Evolutionary conservation across 2,888 invertebrate species (phyloP), one percentile per base, ranked within the genome.

Genomic region (Copidosoma aretas): DNA sequence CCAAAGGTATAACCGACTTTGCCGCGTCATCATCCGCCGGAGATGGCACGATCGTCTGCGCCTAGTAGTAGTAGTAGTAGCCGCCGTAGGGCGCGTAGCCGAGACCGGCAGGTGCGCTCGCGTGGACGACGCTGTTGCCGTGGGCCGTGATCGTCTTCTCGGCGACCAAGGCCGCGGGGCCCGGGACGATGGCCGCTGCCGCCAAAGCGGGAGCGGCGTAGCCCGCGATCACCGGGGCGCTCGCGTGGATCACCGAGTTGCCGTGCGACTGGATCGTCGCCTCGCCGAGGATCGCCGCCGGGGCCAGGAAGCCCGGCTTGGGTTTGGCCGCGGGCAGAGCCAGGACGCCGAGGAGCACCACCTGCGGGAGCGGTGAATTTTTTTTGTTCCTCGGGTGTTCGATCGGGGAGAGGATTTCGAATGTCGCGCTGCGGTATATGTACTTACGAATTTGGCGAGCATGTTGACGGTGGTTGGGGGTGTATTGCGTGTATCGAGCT

Each of bases 161-260:
- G 43, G 75, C 70, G 14, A 75, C 52, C 8, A 77, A 46, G 24
- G 67, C 53, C 49, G 71, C 64, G 39, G 51, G 15, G 54, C 73
- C 19, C 83, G 84, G 70, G 84, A 66, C 70, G n/a, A 74, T 46
- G 65, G 76, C 73, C 49, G 75, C 86, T 68, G 86, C 86, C 65
- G 64, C 32, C 49, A 52, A 8, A 1, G 19, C 52, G 17, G 52
- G 41, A 10, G 24, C 12, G 24, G 22, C 41, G 52, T 60, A 60
- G 68, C 60, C 22, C 24, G 67, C 59, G 71, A 85, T 86, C 70
- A 86, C 82, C 73, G 71, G 82, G 10, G 84, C 77, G 60, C 86
- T 83, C 0, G 85, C 82, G 41, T 85, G 83, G 68, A 86, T 82
- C 1, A 86, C 84, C 15, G 84, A 75, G 72, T 78, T 79, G 19